These are phyloP conservation scores for Pemphigus obesinymphae DNA, from an alignment of 1,140 invertebrate species.

Conservation along the genomic window DNA sequence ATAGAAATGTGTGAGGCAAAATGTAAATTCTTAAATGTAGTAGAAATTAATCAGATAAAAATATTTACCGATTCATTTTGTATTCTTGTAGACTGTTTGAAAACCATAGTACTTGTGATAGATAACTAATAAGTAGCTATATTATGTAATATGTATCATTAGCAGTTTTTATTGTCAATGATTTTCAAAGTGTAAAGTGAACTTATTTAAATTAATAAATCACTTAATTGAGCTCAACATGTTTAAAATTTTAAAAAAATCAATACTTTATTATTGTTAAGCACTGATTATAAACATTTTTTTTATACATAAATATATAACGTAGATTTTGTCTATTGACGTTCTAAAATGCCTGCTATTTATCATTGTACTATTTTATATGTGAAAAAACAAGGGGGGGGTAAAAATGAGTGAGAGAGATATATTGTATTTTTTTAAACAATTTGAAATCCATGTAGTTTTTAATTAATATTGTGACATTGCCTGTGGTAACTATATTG, in stretches of 20 bases:
- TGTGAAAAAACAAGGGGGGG: not conserved
- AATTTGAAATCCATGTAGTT: slow-evolving; percentile 14
- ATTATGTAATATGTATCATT: not conserved
- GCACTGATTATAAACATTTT: not conserved
- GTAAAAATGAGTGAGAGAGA: slow-evolving; percentile 22
- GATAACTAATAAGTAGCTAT: not conserved
- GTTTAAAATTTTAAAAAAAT: not conserved
- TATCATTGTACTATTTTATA: not conserved
- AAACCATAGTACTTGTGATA: not conserved
- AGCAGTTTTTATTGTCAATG: slow-evolving; percentile 1
- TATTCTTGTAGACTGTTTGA: not conserved
- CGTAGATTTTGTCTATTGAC: not conserved
- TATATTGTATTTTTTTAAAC: slow-evolving; percentile 38
- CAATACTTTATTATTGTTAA: slow-evolving; percentile 1
- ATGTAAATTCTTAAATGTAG: not conserved
- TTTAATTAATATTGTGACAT: slow-evolving; percentile 27
- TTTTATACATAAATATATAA: not conserved
- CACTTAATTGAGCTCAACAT: slow-evolving; percentile 4
- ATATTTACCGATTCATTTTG: not conserved
- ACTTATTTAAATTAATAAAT: too few relatives aligned
- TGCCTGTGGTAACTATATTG: slow-evolving; percentile 3
- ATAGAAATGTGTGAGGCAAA: not conserved
- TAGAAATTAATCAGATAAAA: not conserved
- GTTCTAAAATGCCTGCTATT: not conserved
- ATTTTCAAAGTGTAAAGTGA: not conserved